Conservation (phyloP, 2,888 invertebrate genomes). For the Capitulum mitella region DNA sequence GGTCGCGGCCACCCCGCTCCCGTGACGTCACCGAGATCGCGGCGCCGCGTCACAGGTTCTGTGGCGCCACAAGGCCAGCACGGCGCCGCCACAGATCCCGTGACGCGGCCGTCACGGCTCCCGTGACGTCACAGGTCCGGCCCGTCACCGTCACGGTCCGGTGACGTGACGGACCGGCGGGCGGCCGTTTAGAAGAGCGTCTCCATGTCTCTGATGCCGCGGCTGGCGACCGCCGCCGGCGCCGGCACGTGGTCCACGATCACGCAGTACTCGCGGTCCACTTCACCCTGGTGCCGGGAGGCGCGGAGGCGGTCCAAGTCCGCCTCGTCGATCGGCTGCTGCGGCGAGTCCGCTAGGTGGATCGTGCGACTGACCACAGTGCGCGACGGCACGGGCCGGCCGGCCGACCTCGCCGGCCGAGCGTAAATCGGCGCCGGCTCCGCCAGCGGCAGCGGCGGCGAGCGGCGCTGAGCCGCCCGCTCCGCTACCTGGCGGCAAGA, state of each 20-base stretch:
- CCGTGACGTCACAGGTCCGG: too few species aligned
- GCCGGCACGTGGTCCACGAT: neutral
- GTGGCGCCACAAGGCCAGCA: too few species aligned
- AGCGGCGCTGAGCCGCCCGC: neutral
- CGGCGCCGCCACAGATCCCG: too few species aligned
- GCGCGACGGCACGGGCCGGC: neutral
- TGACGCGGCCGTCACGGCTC: neutral
- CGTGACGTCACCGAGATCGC: neutral
- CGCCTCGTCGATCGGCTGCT: neutral
- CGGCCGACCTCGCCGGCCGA: neutral
- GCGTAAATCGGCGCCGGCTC: neutral
- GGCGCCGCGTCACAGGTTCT: neutral
- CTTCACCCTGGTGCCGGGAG: neutral
- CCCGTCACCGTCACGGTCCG: too few species aligned
- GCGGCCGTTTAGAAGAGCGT: neutral
- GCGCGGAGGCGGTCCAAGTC: neutral
- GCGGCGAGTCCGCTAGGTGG: neutral
- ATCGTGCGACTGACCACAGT: neutral
- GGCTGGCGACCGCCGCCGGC: neutral
- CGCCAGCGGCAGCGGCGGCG: neutral
- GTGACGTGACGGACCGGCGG: too few species aligned
- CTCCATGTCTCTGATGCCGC: neutral
- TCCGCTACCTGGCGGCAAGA: neutral
- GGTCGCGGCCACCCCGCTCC: neutral
- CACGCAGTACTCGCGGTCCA: conserved; percentile 7